Evolutionary conservation across 2,888 invertebrate species (phyloP).

Genomic region (Stictocephala bisonia): DNA sequence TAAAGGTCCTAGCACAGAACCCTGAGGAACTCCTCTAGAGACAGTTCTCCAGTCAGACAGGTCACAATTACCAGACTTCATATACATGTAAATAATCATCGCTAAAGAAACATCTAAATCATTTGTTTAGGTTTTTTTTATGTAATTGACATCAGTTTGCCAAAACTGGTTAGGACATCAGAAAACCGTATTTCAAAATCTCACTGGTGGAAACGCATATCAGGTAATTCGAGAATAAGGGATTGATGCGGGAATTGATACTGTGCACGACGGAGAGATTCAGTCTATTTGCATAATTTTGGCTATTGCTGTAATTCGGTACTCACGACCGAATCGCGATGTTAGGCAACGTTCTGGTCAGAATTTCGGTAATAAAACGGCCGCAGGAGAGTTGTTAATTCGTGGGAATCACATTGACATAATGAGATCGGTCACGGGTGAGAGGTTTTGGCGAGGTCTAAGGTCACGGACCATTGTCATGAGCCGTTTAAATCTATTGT

Average conservation of each 20-base stretch:
- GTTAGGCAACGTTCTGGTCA: constrained; percentile 8
- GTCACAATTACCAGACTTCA: no score
- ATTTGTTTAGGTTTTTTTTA: no score
- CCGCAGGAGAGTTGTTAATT: no score
- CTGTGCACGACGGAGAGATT: neutral
- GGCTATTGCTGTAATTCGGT: constrained; percentile 29
- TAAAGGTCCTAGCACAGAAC: no score
- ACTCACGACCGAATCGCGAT: neutral
- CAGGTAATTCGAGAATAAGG: constrained; percentile 24
- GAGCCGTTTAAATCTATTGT: no score
- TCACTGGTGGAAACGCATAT: neutral
- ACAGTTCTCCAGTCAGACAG: no score
- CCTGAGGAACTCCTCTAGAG: no score
- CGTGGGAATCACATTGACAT: constrained; percentile 27
- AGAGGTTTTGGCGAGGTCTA: neutral
- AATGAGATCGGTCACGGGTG: constrained; percentile 1
- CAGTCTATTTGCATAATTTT: constrained; percentile 36
- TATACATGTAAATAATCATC: no score
- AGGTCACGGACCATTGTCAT: neutral
- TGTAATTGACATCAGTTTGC: no score
- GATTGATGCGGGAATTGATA: neutral
- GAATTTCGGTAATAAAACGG: constrained; percentile 23
- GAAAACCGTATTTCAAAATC: neutral
- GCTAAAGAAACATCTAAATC: no score
- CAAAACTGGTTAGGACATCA: no score